Conservation (phyloP, 2,888 invertebrate genomes). For the Caenorhabditis becei region DNA sequence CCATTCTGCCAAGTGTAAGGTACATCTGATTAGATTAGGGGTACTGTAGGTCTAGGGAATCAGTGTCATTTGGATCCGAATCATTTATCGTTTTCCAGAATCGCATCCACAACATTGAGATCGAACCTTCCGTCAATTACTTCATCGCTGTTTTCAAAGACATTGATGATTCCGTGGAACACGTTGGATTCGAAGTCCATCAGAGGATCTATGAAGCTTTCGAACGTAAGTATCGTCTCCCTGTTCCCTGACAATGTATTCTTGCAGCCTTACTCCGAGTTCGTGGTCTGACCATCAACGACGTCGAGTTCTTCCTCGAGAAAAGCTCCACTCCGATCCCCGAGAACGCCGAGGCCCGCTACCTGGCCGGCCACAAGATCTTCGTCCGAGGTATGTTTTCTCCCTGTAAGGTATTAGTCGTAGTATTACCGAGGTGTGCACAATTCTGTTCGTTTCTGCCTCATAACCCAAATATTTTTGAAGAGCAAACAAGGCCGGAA, state of each 20-base stretch:
- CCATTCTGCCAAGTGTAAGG: constrained; percentile 62
- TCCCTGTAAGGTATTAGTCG: not conserved
- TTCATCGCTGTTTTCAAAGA: constrained; percentile 53
- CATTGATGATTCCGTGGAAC: constrained; percentile 55
- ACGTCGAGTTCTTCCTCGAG: constrained; percentile 86
- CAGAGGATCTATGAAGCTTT: constrained; percentile 60
- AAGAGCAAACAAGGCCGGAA: constrained; percentile 29
- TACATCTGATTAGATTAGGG: not conserved
- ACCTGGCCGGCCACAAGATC: constrained; percentile 86
- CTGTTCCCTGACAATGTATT: too few relatives aligned
- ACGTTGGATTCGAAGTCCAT: constrained; percentile 40
- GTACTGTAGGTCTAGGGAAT: not conserved
- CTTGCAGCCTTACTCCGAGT: constrained; percentile 84
- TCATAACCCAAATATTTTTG: constrained; percentile 34
- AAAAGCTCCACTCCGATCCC: constrained; percentile 86
- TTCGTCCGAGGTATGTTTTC: constrained; percentile 85
- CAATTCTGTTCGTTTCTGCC: constrained; percentile 14
- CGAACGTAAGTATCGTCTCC: constrained; percentile 47
- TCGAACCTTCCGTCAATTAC: constrained; percentile 46
- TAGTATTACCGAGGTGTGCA: not conserved
- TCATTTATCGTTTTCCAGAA: too few relatives aligned
- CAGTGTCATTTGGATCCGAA: too few relatives aligned
- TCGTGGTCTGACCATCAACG: constrained; percentile 86
- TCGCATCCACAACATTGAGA: constrained; percentile 59
- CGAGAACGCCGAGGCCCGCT: constrained; percentile 85